Conservation (phyloP, 2,113 vertebrate species). For the Ellobius talpinus region DNA sequence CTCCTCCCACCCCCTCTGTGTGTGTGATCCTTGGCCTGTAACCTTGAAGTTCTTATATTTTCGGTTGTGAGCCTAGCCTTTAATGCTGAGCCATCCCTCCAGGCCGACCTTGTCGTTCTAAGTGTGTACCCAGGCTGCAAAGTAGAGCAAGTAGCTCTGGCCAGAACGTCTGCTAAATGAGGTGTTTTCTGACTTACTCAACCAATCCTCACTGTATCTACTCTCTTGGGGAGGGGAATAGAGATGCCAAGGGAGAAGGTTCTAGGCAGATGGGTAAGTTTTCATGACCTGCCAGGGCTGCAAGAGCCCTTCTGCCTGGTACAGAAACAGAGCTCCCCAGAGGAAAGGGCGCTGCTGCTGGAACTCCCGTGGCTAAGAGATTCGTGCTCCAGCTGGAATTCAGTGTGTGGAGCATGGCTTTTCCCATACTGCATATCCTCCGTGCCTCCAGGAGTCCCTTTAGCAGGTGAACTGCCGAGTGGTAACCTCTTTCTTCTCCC, state of each 20-base stretch:
- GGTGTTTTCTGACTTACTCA: fast-evolving
- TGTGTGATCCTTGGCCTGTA: not conserved
- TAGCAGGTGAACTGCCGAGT: fast-evolving
- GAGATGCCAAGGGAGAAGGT: fast-evolving
- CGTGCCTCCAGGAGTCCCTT: fast-evolving
- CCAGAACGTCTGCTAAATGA: fast-evolving
- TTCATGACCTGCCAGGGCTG: not conserved
- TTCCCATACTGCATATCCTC: not conserved
- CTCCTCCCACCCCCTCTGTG: too few relatives aligned
- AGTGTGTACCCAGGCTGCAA: fast-evolving
- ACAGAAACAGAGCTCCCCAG: not conserved
- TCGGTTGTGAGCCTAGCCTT: too few relatives aligned
- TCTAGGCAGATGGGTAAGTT: not conserved
- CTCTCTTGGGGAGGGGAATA: not conserved
- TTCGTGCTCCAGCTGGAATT: not conserved
- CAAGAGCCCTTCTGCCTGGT: not conserved
- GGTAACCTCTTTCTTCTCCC: not conserved
- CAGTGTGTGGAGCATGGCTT: not conserved
- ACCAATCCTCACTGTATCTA: fast-evolving
- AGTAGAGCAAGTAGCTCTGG: not conserved
- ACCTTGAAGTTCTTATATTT: not conserved
- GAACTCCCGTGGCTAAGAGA: too few relatives aligned
- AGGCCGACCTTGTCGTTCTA: not conserved
- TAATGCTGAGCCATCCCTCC: too few relatives aligned
- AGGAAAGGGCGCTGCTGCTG: fast-evolving